Base-by-base conservation (phyloP, 2,113 vertebrate genomes). In the Pavo muticus region DNA sequence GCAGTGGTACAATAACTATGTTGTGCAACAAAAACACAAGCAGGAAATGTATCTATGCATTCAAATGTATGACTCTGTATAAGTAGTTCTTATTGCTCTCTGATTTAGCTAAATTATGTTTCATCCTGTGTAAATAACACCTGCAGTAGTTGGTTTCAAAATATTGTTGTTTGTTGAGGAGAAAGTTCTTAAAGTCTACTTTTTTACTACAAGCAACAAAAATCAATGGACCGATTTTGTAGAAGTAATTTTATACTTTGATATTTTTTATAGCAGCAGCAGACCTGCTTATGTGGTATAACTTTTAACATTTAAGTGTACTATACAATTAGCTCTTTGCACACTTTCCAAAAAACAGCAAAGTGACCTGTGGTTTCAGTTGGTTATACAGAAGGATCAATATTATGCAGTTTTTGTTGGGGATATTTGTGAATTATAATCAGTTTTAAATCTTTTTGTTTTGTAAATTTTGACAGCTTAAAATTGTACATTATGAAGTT, bases 191-290 rank as follows among this genome's bases (percentile, higher is more conserved):
- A 77, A 87, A 83, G 56, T 87, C 75, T 92, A 87, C 87, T 95
- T 98, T 98, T 98, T 97, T 97, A 97, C 94, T 93, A 67, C 89
- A 94, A 63, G 85, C 86, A 94, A 86, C 96, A 91, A 87, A 87
- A 94, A 81, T 4, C 48, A 93, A 59, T 47, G 83, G 86, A 94
- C 78, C 44, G 32, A 81, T 97, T 98, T 98, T 98, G 90, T 98
- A 98, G 97, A 94, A 93, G 94, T 97, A 94, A 96, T 98, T 98
- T 98, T 98, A 90, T 98, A 98, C 73, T 83, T 97, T 97, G 97
- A 91, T 98, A 98, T 98, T 98, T 98, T 98, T 98, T 98, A 97
- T 96, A 97, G 96, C 87, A 96, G 95, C 74, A 69, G 72, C 92
- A 81, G 72, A 88, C 50, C 60, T 96, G 68, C 94, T 95, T 91